Evolutionary conservation across 2,888 invertebrate species (phyloP), one percentile per base, ranked within the genome.

Genomic region (Mythimna vitellina): DNA sequence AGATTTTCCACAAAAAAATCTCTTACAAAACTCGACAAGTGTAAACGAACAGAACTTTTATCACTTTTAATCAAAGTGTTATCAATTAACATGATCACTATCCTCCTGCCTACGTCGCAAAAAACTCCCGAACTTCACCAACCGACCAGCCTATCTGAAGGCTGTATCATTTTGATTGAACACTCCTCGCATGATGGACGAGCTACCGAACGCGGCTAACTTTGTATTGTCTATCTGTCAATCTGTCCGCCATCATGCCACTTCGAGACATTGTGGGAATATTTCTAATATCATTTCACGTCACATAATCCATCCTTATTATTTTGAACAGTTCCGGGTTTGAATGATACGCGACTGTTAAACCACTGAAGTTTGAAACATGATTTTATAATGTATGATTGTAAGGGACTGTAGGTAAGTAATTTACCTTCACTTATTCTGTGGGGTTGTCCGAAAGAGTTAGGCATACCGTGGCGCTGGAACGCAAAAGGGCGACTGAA

Each of bases 161-260:
- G 88, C 91, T 92, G 91, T 91, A 93, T 94, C 92, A 87, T 73
- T 92, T 92, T 94, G 94, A 94, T 94, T 87, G 94, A 94, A 92
- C 87, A 92, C 91, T 80, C 88, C 88, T 93, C 90, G 83, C 76
- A 88, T 95, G 95, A 95, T 95, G 89, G 91, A 95, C 91, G 94
- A 94, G 94, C 93, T 94, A 89, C 94, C 89, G 93, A 91, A 89
- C 82, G 86, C 90, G 91, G 88, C 83, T 88, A 84, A 87, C 87
- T 91, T 88, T 89, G 83, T 87, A 88, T 86, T 88, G 90, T 91
- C 90, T 85, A 86, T 91, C 91, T 90, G 92, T 93, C 93, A 91
- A 87, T 90, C 88, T 83, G 89, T 90, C 89, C 76, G 85, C 25
- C 60, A 22, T 60, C 38, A 17, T 14, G 38, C 49, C 64, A 73